A percentile compares a stretch with the other conserved stretches of the same genome.
phyloP scores from a whole-genome alignment of 2,113 vertebrate species.

The Fregetta grallaria region DNA sequence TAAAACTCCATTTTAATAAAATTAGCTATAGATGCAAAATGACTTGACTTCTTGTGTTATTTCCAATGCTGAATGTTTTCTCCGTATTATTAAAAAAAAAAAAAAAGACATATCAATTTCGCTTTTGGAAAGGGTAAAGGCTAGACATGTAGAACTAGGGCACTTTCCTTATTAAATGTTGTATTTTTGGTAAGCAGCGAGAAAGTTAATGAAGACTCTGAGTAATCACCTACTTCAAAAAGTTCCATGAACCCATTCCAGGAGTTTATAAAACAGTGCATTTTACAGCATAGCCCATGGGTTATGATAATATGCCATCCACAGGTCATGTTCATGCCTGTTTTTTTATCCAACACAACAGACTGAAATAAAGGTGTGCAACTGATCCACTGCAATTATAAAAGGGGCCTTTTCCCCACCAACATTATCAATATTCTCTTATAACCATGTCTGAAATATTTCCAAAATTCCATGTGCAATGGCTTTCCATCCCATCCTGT shows the following conservation, averaged over 20 bases:
- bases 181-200: background rate
- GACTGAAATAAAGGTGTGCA: conserved; percentile 37
- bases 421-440: conserved; percentile 18
- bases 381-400: conserved; percentile 28
- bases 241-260: conserved; percentile 55
- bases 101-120: background rate
- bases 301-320: conserved; percentile 50
- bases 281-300: conserved; percentile 62
- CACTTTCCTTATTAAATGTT: background rate
- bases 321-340: conserved; percentile 67
- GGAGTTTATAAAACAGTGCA: conserved; percentile 46
- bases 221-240: conserved; percentile 14
- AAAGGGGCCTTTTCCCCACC: conserved; percentile 6
- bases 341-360: conserved; percentile 35
- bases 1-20: background rate
- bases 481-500: background rate
- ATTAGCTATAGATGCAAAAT: background rate
- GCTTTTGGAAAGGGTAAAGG: background rate
- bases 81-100: background rate
- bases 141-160: background rate
- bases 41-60: background rate
- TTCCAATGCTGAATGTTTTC: background rate
- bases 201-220: conserved; percentile 29
- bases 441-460: conserved; percentile 38
- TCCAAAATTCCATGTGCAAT: conserved; percentile 32